These are phyloP conservation scores for Sebastes nivosus DNA, from an alignment of 2,797 vertebrate species.

Conservation along the genomic window DNA sequence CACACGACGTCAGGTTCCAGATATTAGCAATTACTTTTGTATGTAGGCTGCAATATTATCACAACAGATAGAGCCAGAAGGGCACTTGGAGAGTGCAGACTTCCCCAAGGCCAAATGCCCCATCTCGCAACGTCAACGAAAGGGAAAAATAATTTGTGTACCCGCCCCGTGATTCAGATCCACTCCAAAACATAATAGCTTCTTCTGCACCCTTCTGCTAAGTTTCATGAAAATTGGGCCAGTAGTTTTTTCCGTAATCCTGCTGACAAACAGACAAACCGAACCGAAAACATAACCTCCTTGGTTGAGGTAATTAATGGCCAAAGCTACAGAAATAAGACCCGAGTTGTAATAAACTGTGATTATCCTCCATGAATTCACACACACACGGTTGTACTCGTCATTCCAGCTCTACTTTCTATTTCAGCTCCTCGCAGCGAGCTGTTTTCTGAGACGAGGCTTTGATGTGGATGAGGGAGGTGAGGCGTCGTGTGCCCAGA, in stretches of 20 bases:
- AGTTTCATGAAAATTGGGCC: neutral
- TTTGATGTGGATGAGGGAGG: conserved; percentile 70
- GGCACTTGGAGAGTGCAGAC: too few relatives aligned
- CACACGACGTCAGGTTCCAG: neutral
- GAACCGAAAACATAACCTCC: neutral
- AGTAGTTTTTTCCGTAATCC: neutral
- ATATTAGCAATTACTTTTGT: neutral
- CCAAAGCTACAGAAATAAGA: neutral
- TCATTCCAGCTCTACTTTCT: conserved; percentile 57
- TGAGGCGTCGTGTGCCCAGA: conserved; percentile 54
- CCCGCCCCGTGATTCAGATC: neutral
- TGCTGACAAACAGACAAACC: neutral
- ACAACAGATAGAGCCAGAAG: neutral
- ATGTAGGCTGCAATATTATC: neutral
- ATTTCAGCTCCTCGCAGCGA: conserved; percentile 48
- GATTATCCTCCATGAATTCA: conserved; percentile 17
- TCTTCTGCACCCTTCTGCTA: neutral
- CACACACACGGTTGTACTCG: conserved; percentile 36
- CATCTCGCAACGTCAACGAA: neutral
- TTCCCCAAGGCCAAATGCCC: neutral
- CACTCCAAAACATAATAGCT: neutral
- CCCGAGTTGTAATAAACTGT: neutral
- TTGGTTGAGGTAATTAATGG: neutral
- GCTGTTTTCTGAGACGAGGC: conserved; percentile 53
- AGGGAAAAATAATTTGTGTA: neutral